Evolutionary conservation across 2,888 invertebrate genomes (phyloP), one percentile per base, ranked within the genome.

Genomic region (Chrysotoxum bicinctum): DNA sequence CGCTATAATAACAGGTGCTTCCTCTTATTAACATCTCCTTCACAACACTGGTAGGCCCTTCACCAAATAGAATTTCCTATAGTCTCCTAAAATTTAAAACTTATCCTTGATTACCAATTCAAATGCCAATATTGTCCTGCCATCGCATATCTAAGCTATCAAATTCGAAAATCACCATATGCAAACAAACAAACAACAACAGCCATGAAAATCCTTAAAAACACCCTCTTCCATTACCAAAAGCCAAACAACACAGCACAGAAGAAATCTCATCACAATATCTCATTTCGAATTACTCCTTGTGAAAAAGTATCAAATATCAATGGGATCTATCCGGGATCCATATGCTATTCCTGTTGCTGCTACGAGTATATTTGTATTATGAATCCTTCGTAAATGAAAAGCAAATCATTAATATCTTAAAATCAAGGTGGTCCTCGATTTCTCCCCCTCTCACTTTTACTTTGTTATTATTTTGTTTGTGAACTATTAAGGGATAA

Each of bases 401-500:
- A 48, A 32, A 19, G 9, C 16, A 58, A 68, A 72, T 58, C 80
- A 76, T 76, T 80, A 84, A 84, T 84, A 75, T 76, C 81, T 52
- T 14, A 52, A 64, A 76, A 77, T 85, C 85, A 81, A 85, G 85
- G 85, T 85, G 85, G 85, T 85, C 85, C 84, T 85, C 74, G 73
- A 64, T 69, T 64, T 48, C 69, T 40, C 60, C 43, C 75, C 37
- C 48, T 68, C 54, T 50, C 50, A 50, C 23, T 30, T 56, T 37
- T 21, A 32, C 45, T 73, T 77, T 66, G 48, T 50, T 66, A 50
- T 66, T 50, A 50, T 66, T 77, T 81, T 77, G 73, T 73, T 85
- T 85, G 81, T 58, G 72, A 75, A 81, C 85, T 85, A 85, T 85
- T 85, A 85, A 85, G 81, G 85, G 85, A 85, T 85, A 85, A 85